Conservation (phyloP, 2,113 vertebrate genomes). For the Perognathus longimembris region DNA sequence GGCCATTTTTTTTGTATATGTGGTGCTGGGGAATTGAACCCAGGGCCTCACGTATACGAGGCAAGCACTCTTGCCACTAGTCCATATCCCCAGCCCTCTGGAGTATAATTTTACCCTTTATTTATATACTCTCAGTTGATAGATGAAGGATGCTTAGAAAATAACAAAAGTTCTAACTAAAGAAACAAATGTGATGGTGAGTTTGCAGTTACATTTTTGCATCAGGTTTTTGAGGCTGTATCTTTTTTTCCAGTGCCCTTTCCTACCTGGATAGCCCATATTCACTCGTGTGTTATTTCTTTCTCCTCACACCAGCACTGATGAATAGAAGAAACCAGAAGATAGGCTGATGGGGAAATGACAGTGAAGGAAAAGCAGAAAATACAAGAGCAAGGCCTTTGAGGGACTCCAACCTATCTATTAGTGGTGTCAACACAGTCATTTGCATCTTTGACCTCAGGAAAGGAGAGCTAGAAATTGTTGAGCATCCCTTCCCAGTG, state of each 20-base stretch:
- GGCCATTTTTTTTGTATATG: too few relatives aligned
- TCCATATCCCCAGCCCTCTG: too few relatives aligned
- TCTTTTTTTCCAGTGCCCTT: conserved; percentile 66
- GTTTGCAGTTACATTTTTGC: conserved; percentile 20
- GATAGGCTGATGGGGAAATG: conserved; percentile 15
- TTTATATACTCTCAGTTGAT: not conserved
- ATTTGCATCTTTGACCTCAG: conserved; percentile 23
- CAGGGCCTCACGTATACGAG: too few relatives aligned
- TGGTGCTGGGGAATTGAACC: too few relatives aligned
- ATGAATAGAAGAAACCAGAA: not conserved
- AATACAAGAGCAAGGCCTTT: not conserved
- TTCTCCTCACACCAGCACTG: conserved; percentile 42
- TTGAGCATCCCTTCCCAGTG: not conserved
- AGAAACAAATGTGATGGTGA: not conserved
- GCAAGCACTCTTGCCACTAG: too few relatives aligned
- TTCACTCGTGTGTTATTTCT: conserved; percentile 43
- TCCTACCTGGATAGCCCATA: not conserved
- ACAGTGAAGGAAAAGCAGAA: not conserved
- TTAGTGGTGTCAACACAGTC: not conserved
- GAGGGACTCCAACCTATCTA: not conserved
- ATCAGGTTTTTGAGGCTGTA: conserved; percentile 50
- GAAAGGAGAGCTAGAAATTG: not conserved
- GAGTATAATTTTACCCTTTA: not conserved
- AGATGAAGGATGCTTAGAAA: not conserved
- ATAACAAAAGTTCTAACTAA: conserved; percentile 40